phyloP scores from a whole-genome alignment of 2,113 vertebrate genomes.

The Lanius ludovicianus region DNA sequence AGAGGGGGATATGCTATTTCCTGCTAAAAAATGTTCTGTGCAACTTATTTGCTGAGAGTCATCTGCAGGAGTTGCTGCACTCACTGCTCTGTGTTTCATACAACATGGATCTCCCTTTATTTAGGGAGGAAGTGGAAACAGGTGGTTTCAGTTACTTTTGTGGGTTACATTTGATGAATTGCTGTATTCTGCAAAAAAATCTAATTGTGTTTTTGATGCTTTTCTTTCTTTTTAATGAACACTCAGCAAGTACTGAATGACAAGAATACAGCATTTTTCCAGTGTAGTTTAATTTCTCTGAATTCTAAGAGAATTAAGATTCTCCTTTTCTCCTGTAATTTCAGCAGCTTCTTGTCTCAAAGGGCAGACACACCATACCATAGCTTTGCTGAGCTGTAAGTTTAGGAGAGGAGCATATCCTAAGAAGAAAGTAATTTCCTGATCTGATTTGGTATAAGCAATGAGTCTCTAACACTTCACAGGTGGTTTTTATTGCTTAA shows the following conservation, averaged over 20 bases:
- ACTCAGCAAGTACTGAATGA: neutral
- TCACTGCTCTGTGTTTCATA: neutral
- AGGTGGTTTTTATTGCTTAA: neutral
- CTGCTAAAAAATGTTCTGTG: neutral
- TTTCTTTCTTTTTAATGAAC: neutral
- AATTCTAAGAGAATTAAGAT: neutral
- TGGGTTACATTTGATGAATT: neutral
- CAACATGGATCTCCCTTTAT: rapidly evolving
- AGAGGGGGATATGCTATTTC: neutral
- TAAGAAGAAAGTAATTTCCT: neutral
- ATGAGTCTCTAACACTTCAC: neutral
- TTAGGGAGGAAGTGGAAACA: neutral
- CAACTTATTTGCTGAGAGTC: rapidly evolving
- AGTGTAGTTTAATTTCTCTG: neutral
- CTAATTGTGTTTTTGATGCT: neutral
- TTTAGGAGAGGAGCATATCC: neutral
- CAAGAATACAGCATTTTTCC: neutral
- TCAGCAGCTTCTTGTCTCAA: neutral
- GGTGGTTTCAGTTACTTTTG: neutral
- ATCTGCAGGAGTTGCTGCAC: neutral
- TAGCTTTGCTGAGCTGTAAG: neutral
- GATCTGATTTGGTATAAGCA: neutral
- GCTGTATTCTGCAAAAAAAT: neutral
- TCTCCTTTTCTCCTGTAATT: neutral
- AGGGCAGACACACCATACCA: neutral